Evolutionary conservation across 2,113 vertebrate species (phyloP), one percentile per base, ranked within the genome.

Genomic region (Scophthalmus maximus): DNA sequence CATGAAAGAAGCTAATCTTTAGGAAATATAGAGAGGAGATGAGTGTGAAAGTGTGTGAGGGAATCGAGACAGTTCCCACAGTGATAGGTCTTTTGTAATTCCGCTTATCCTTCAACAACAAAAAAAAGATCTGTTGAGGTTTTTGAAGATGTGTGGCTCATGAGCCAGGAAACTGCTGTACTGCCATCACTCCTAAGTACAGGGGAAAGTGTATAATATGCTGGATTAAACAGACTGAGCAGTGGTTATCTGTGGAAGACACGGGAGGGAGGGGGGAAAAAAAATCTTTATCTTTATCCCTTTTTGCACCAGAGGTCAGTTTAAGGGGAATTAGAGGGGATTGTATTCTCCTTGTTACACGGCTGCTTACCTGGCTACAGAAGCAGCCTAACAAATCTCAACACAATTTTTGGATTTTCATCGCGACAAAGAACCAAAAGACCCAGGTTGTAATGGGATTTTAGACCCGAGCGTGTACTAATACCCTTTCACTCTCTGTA

Each of bases 1-100:
- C 85, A 86, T 85, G 84, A 89, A 89, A 87, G 80, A 72, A 80
- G 77, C 79, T 87, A 82, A 90, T 90, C 85, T 90, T 84, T 74
- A 80, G 89, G 85, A 88, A 88, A 85, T 86, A 76, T 76, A 68
- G 68, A 75, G 63, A 71, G 26, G 12, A 32, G 22, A 64, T 65
- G 53, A 27, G 75, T 12, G 42, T 23, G 79, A 44, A 32, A 57
- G 29, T 59, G 61, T 26, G 65, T 29, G 59, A 68, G 64, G 42
- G 50, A 72, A 26, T 34, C 34, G 51, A 68, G 50, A 79, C 59
- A 59, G 81, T 84, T 83, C 83, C 72, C 77, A 84, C 84, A 83
- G 60, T 81, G 77, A 79, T 75, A 76, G 47, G 56, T 58, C 67
- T 23, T 73, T 77, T 66, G 30, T 77, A 75, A 70, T 52, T 8